Percentiles rank a stretch among this genome's conserved stretches.
These are phyloP conservation scores for Macrostomum lignano DNA, from an alignment of 1,140 invertebrate species.

Conservation along the genomic window DNA sequence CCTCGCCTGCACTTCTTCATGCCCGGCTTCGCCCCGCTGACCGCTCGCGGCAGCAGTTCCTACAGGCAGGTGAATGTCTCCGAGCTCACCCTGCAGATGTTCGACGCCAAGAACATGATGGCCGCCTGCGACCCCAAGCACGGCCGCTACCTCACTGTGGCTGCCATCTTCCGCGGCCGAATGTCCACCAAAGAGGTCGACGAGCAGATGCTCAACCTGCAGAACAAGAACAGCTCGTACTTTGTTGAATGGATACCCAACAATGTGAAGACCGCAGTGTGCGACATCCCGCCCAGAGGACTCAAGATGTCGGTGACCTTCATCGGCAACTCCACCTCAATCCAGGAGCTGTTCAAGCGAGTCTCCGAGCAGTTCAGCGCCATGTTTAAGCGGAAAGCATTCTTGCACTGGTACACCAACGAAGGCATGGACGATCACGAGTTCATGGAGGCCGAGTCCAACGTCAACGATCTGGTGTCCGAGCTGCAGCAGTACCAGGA, in stretches of 20 bases:
- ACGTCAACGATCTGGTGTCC: slow-evolving; percentile 4
- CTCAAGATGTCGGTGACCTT: too few species aligned
- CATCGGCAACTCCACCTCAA: slow-evolving; percentile 3
- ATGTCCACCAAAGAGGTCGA: slow-evolving; percentile 30
- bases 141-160: slow-evolving; percentile 35
- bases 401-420: slow-evolving; percentile 6
- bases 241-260: slow-evolving; percentile 23
- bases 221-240: slow-evolving; percentile 34
- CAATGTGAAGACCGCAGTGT: slow-evolving; percentile 7
- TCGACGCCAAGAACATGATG: slow-evolving; percentile 42
- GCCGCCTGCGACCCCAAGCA: slow-evolving; percentile 37
- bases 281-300: slow-evolving; percentile 7
- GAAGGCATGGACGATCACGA: slow-evolving; percentile 2
- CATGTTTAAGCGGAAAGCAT: slow-evolving; percentile 4
- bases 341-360: not conserved
- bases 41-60: slow-evolving; percentile 29
- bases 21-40: slow-evolving; percentile 42
- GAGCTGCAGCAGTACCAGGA: slow-evolving; percentile 4
- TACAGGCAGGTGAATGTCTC: slow-evolving; percentile 23
- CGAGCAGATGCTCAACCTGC: slow-evolving; percentile 42
- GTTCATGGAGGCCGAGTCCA: slow-evolving; percentile 5
- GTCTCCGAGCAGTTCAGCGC: slow-evolving; percentile 8
- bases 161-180: slow-evolving; percentile 30
- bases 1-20: slow-evolving; percentile 48
- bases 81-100: slow-evolving; percentile 33